phyloP scores from a whole-genome alignment of 2,888 invertebrate species.

The Microplitis deprimator region DNA sequence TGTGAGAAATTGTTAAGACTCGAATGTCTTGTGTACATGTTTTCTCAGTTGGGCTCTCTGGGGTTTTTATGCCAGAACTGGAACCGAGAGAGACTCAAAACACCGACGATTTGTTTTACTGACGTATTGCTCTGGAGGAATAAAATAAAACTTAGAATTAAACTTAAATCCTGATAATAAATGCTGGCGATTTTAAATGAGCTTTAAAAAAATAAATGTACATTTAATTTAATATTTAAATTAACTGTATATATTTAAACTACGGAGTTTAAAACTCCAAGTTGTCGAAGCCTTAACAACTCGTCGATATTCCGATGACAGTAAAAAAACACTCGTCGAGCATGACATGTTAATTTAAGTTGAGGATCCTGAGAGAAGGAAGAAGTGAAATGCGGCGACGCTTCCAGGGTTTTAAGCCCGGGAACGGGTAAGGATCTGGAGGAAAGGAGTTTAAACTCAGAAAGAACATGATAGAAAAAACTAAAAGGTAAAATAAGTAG shows the following conservation, averaged over 20 bases:
- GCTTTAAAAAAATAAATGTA: no score
- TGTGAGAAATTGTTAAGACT: neutral
- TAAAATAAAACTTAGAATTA: neutral
- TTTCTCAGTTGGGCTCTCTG: slow-evolving; percentile 17
- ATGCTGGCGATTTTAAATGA: no score
- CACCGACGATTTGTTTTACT: slow-evolving; percentile 28
- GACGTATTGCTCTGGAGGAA: slow-evolving; percentile 9
- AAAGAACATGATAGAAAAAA: slow-evolving; percentile 8
- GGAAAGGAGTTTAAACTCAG: neutral
- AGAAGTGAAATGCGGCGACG: neutral
- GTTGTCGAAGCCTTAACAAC: neutral
- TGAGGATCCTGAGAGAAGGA: slow-evolving; percentile 6
- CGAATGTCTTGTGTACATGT: neutral
- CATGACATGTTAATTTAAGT: slow-evolving; percentile 34
- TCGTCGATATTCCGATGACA: slow-evolving; percentile 21
- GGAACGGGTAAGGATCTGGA: neutral
- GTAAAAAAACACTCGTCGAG: slow-evolving; percentile 17
- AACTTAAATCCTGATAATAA: no score
- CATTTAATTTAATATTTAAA: no score
- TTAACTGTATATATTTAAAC: no score
- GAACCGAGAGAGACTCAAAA: neutral
- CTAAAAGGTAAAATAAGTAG: slow-evolving; percentile 2
- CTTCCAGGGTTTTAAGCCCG: no score
- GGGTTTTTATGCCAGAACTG: neutral
- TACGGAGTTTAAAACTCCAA: no score